Base-by-base conservation (phyloP, 2,888 invertebrate genomes). In the Eudasyphora cyanicolor region DNA sequence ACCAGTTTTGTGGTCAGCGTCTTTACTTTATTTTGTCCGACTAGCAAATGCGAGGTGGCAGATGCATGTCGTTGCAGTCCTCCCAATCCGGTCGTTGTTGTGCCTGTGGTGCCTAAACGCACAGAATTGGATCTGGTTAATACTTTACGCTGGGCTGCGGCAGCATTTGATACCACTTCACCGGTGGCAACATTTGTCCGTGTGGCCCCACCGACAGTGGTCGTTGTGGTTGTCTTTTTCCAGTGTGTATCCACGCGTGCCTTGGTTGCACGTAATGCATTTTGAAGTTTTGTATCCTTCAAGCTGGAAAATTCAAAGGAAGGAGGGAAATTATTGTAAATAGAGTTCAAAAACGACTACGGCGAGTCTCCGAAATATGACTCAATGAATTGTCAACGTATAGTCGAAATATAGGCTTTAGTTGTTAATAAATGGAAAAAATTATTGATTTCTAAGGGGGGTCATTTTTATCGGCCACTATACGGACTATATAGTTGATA, bases 181-280 rank as follows among this genome's bases (percentile, higher is more conserved):
- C 75, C 71, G 21, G 77, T 81, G n/a, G 51, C 21, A 21, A 54
- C 69, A 82, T 80, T 81, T 45, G 78, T 80, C 51, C 79, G 85
- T 35, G 67, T 73, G 42, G 57, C 27, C 35, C 32, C 38, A 17
- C 29, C 29, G 51, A 14, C 42, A 4, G 45, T 24, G 32, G 70
- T 67, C 5, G 76, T 57, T 10, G 54, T 45, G 0, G 88, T 82
- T 49, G 87, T 85, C 62, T 91, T 92, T 79, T 90, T 92, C 91
- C 92, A 91, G 80, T 90, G 88, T 0, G 90, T 89, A 77, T 92
- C 92, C 32, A 92, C 92, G 32, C 91, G 91, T 12, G 92, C 88
- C 67, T 93, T 93, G 14, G 89, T 88, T 60, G 90, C 92, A 71
- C 91, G 91, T 12, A 91, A 82, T 14, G 87, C 84, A 67, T 87